Evolutionary conservation across 2,113 vertebrate genomes (phyloP), one percentile per base, ranked within the genome.

Genomic region (Vidua macroura): DNA sequence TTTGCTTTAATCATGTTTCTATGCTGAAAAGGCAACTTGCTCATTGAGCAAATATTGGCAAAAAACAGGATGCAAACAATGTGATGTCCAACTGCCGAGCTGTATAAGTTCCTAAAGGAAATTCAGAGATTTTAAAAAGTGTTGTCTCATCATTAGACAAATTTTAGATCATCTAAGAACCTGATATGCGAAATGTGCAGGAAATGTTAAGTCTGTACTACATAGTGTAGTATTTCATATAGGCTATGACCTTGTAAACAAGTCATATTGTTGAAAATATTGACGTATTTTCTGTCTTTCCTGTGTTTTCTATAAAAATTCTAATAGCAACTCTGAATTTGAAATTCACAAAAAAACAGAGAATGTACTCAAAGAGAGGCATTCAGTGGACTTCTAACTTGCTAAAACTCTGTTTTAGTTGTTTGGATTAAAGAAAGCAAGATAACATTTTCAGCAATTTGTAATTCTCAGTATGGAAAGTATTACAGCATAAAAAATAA

Each of bases 161-260:
- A 68, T 33, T 81, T 81, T 69, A 66, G 19, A 64, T 43, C 20
- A 68, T 30, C 39, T 53, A 81, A 86, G 37, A 25, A 51, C 16
- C 5, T 41, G 4, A 33, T 19, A 67, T 0, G 5, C 0, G 0
- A 86, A 91, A 70, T 0, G 2, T 10, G 6, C 19, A 77, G n/a
- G 48, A 81, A 74, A 9, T 43, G 37, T 55, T 82, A 64, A 44
- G 70, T 52, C 43, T 70, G 56, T 22, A 22, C 30, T 30, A 76
- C 9, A 25, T 5, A 43, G 9, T 31, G 27, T 7, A 79, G 21
- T 59, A 49, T 22, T 70, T 78, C 24, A 75, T 11, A 39, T 2
- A 70, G 9, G 24, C 17, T 56, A 52, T 28, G 41, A 41, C 41
- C 41, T 41, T 62, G 13, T 60, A 86, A 83, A 66, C 15, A 81